Evolutionary conservation across 2,888 invertebrate genomes (phyloP).

Genomic region (Eurytoma californica): DNA sequence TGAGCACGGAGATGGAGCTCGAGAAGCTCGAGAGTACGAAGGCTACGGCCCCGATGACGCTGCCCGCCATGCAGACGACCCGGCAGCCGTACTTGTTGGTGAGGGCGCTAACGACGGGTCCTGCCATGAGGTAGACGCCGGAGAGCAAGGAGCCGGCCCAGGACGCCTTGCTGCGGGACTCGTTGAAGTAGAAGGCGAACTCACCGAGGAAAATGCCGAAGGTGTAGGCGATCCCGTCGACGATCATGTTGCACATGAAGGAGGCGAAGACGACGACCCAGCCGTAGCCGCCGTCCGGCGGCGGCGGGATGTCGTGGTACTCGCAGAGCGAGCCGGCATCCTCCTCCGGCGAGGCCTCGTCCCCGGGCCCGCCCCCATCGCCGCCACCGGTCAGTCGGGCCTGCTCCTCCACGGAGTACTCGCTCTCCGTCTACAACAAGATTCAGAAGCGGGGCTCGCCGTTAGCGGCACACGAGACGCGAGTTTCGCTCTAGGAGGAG

Average conservation of each 20-base stretch:
- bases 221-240: constrained; percentile 99
- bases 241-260: constrained; percentile 98
- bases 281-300: constrained; percentile 93
- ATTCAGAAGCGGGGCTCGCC: background rate
- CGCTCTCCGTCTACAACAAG: constrained; percentile 85
- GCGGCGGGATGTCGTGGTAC: constrained; percentile 88
- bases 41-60: constrained; percentile 88
- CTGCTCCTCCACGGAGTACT: constrained; percentile 90
- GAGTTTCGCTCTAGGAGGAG: background rate
- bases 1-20: constrained; percentile 89
- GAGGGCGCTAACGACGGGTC: constrained; percentile 95
- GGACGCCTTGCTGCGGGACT: constrained; percentile 91
- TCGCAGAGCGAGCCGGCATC: constrained; percentile 80
- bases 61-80: constrained; percentile 94
- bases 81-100: constrained; percentile 98
- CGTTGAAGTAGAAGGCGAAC: constrained; percentile 87
- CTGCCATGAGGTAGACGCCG: constrained; percentile 96
- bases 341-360: constrained; percentile 78
- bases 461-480: background rate
- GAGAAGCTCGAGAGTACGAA: constrained; percentile 93
- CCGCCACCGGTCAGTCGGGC: constrained; percentile 84
- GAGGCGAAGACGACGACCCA: constrained; percentile 97
- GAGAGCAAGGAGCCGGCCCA: constrained; percentile 97
- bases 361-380: constrained; percentile 80
- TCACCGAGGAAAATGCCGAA: constrained; percentile 94